Conservation (phyloP, 1,140 invertebrate species). For the Pseudomyrmex dendroicus region DNA sequence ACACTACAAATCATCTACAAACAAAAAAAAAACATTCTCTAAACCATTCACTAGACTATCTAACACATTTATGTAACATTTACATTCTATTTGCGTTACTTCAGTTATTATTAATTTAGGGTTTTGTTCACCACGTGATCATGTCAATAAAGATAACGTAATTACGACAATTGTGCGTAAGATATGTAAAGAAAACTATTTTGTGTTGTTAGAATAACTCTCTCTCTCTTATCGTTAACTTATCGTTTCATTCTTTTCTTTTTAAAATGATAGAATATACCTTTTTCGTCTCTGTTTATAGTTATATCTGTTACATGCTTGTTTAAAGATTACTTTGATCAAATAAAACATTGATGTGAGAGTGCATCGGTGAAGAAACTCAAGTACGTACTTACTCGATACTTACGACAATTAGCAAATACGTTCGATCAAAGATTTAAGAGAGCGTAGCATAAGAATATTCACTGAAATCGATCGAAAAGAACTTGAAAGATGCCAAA, state of each 20-base stretch:
- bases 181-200: conserved; percentile 1
- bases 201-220: conserved; percentile 15
- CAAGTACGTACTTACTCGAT: conserved; percentile 43
- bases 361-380: conserved; percentile 27
- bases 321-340: background rate
- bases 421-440: conserved; percentile 9
- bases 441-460: conserved; percentile 13
- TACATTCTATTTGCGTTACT: conserved; percentile 16
- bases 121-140: background rate
- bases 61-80: conserved; percentile 43
- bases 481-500: conserved; percentile 71
- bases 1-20: conserved; percentile 1
- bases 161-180: conserved; percentile 18
- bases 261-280: too few species aligned
- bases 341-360: conserved; percentile 10
- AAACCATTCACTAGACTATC: conserved; percentile 18
- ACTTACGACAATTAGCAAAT: conserved; percentile 51
- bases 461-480: conserved; percentile 44
- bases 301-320: too few species aligned
- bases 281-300: too few species aligned
- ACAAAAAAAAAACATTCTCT: conserved; percentile 2
- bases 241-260: background rate
- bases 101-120: conserved; percentile 14
- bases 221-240: too few species aligned
- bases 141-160: conserved; percentile 2